Evolutionary conservation across 1,140 invertebrate genomes (phyloP), one percentile per base, ranked within the genome.

Genomic region (Neodiprion pinetum): DNA sequence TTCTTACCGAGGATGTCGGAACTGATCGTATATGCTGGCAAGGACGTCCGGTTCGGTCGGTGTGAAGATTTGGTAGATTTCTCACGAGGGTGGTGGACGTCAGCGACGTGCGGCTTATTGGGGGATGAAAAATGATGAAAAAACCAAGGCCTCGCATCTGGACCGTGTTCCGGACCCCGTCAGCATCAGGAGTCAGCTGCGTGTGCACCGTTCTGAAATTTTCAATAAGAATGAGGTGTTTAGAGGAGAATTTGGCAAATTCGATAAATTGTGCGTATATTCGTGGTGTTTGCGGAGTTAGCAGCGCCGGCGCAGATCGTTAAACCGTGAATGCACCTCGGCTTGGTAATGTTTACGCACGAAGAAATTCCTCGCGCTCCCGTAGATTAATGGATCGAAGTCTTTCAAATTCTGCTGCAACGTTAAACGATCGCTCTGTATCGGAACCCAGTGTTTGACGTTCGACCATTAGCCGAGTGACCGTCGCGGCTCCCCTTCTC

Each of bases 331-430:
- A 79, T 81, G 83, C 83, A 81, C 76, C 78, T 61, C 53, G n/a
- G n/a, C n/a, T 14, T 17, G 53, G 53, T 61, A 12, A 17, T 86
- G 82, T 86, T 86, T 84, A 86, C 83, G 83, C 80, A 80, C 77
- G 82, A 80, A 78, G 79, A 81, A 82, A 81, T 83, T 81, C 80
- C 72, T 78, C 75, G 74, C 79, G 82, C 28, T 40, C 28, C 28
- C 28, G 5, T 40, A 86, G 53, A 61, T 61, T 61, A 84, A 87
- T 87, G 83, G 81, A 86, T 86, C 83, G 83, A 83, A 78, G 75
- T 81, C 50, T 71, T 74, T 69, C 73, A 80, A 80, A 81, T 80
- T 79, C 80, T 71, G 70, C 77, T 75, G 72, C 9, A 67, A 67
- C 69, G 76, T 83, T 82, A 86, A 87, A 85, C 76, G 84, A 80